Evolutionary conservation across 2,113 vertebrate genomes (phyloP), one percentile per base, ranked within the genome.

Genomic region (Daubentonia madagascariensis): DNA sequence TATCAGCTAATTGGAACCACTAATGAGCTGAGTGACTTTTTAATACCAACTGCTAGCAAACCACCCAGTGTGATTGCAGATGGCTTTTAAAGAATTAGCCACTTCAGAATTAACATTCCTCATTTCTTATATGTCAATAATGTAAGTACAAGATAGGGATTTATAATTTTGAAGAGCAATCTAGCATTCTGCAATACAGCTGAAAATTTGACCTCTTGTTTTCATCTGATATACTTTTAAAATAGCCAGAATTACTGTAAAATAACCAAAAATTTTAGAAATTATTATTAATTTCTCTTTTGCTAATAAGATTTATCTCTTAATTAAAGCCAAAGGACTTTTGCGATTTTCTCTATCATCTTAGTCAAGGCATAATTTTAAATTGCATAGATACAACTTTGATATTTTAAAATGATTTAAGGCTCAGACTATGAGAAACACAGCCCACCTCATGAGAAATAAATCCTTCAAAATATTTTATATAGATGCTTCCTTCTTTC

Each of bases 1-100:
- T 72, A 63, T 84, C 67, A 88, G 70, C 30, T 97, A 97, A 97
- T 76, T 97, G 95, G 48, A 85, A 91, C 43, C 48, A 84, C 50
- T 96, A 93, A 97, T 89, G 85, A 97, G 78, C 67, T 94, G 40
- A 95, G 65, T 68, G 94, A 94, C 91, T 97, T 96, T 95, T 91
- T 91, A 97, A 86, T 70, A 89, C 52, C 81, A 96, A 91, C 28
- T 94, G 76, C 28, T 28, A 70, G 35, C 32, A 94, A 65, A 85
- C 63, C 91, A 85, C 97, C 90, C 75, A 78, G 65, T 73, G 94
- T 93, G 91, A 93, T 0, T 89, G 54, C 96, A 98, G 96, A 97
- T 97, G 94, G 76, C 91, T 94, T 95, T 45, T 91, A 70, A 97
- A 97, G 52, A 95, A 35, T 76, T 90, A 95, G 57, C 40, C 84